Percentiles rank a stretch among this genome's conserved stretches.
phyloP scores from a whole-genome alignment of 2,113 vertebrate genomes.

The Salvelinus sp. region DNA sequence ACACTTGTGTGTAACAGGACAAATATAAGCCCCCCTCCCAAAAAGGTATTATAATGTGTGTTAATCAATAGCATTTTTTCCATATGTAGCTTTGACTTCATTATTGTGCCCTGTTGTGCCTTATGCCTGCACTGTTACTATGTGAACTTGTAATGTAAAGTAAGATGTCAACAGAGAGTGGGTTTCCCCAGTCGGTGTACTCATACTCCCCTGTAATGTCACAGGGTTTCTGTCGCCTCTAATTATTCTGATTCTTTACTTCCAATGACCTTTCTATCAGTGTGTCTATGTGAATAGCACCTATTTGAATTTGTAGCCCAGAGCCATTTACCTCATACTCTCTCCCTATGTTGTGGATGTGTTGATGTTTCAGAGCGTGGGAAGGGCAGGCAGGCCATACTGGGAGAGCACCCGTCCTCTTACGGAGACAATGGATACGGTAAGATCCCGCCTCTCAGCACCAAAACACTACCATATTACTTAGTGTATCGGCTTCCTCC shows the following conservation, averaged over 20 bases:
- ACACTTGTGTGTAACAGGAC: no score
- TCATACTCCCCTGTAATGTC: neutral
- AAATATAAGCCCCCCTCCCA: no score
- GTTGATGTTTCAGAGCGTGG: conserved; percentile 83
- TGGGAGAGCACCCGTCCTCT: conserved; percentile 92
- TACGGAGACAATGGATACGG: conserved; percentile 84
- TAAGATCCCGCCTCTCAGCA: conserved; percentile 67
- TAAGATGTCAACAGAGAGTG: no score
- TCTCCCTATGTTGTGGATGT: conserved; percentile 1
- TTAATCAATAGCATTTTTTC: no score
- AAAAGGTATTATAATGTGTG: no score
- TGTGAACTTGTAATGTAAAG: no score
- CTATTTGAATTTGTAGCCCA: neutral
- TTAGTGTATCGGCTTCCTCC: neutral
- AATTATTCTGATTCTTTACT: neutral
- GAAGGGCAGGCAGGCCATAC: conserved; percentile 92
- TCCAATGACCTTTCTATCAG: neutral
- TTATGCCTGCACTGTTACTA: no score
- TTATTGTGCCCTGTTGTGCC: no score
- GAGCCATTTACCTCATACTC: neutral
- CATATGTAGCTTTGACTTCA: no score
- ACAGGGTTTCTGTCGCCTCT: neutral
- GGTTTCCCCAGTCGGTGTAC: neutral
- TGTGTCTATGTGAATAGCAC: conserved; percentile 1
- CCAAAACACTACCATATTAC: no score